Base-by-base conservation (phyloP, 2,888 invertebrate species). In the Celastrina argiolus region DNA sequence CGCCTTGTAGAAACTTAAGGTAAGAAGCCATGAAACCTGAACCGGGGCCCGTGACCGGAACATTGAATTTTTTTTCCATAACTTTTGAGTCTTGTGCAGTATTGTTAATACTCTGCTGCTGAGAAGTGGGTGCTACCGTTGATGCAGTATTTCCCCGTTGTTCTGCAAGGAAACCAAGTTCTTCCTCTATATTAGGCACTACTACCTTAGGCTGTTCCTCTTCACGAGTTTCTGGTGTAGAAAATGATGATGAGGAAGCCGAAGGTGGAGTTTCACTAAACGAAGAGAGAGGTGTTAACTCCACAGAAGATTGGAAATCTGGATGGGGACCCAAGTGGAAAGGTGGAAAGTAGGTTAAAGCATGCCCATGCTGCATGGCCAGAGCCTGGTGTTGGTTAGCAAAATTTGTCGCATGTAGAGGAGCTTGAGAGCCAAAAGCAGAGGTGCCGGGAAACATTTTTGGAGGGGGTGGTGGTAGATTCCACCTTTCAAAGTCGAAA, bases 161-260 rank as follows among this genome's bases (percentile, higher is more conserved):
- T 89, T 94, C 93, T 77, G 94, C 93, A 84, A 96, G 92, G 88
- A 96, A 96, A 84, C 95, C 95, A 80, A 97, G 92, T 89, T 97
- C 97, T 90, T 97, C 96, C 87, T 96, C 96, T 83, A 97, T 96
- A 90, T 96, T 96, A 76, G 96, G 96, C 79, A 96, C 96, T 78
- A 96, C 95, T 77, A 96, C 96, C 92, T 96, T 96, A 74, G 95
- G 95, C 86, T 94, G 94, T 78, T 94, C 93, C 83, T 94, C 95
- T 74, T 93, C 93, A 84, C 93, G 91, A 79, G 87, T 90, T 87
- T 91, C 91, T 75, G 92, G 89, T 74, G 90, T 89, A 71, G 92
- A 91, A 86, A 91, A 91, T 76, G 92, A 86, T 82, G 91, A 91
- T 76, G 92, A 87, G 87, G 92, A 85, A 88, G 91, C 85, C 90